phyloP scores from a whole-genome alignment of 2,113 vertebrate species.

The Vidua macroura region DNA sequence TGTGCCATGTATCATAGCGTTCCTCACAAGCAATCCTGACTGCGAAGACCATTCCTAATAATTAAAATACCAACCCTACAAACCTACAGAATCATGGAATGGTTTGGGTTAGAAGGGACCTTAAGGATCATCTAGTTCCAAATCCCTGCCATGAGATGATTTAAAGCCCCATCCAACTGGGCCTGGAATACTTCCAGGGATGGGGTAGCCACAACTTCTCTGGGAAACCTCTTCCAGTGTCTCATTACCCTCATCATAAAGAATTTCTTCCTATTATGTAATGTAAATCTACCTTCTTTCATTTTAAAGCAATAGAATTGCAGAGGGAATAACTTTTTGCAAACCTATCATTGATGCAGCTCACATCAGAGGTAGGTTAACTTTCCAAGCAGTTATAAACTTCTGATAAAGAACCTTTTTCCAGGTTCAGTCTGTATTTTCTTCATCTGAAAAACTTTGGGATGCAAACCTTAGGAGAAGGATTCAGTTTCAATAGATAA shows the following conservation, averaged over 20 bases:
- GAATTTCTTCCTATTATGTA: background rate
- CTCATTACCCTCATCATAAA: background rate
- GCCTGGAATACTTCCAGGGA: background rate
- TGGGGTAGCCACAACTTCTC: background rate
- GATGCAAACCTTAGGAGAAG: background rate
- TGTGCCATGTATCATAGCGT: rapidly evolving
- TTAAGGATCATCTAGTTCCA: background rate
- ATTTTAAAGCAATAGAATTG: background rate
- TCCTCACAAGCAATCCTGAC: background rate
- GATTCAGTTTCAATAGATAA: background rate
- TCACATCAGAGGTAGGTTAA: background rate
- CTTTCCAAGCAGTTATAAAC: background rate
- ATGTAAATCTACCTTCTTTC: background rate
- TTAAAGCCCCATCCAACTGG: background rate
- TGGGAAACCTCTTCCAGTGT: background rate
- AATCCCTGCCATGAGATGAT: background rate
- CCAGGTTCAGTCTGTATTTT: background rate
- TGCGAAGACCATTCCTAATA: background rate
- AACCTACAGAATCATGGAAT: background rate
- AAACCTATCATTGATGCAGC: background rate
- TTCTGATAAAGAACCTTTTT: background rate
- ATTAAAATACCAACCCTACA: background rate
- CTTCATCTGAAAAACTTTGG: background rate
- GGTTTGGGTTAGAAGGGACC: background rate
- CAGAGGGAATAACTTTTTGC: background rate